phyloP scores from a whole-genome alignment of 2,888 invertebrate genomes.

The Carterocephalus palaemon region DNA sequence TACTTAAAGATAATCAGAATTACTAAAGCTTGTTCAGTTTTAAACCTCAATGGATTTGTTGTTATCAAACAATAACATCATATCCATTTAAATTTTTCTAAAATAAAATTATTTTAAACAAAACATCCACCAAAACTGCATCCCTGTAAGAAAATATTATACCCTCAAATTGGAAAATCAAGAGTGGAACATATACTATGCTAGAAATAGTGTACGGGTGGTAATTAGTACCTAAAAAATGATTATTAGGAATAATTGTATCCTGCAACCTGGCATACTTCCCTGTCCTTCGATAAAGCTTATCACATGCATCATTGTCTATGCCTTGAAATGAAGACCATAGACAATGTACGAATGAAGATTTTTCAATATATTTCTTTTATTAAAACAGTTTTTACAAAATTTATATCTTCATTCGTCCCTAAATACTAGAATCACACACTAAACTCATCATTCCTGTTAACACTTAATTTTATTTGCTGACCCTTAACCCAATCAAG shows the following conservation, averaged over 20 bases:
- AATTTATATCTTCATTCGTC: constrained; percentile 37
- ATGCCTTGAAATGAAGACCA: constrained; percentile 37
- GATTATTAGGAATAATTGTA: constrained; percentile 14
- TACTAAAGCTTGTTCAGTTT: background rate
- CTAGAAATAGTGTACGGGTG: constrained; percentile 6
- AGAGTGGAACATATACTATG: constrained; percentile 15
- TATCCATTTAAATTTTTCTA: constrained; percentile 20
- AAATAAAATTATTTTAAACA: constrained; percentile 8
- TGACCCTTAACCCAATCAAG: constrained; percentile 38
- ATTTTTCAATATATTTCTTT: constrained; percentile 30
- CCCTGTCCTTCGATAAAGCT: constrained; percentile 71
- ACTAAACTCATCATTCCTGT: constrained; percentile 68
- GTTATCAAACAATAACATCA: constrained; percentile 34
- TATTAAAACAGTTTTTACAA: constrained; percentile 10
- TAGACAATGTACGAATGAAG: constrained; percentile 46
- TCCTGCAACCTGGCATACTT: constrained; percentile 55
- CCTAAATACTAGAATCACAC: constrained; percentile 51
- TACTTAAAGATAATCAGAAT: background rate
- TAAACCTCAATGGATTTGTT: constrained; percentile 33
- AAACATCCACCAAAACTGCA: constrained; percentile 23
- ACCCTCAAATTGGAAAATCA: constrained; percentile 11
- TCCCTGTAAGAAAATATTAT: constrained; percentile 23
- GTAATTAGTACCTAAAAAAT: constrained; percentile 24
- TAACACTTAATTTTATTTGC: constrained; percentile 34
- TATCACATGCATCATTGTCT: constrained; percentile 61